Percentiles rank a stretch among this genome's conserved stretches.
Conservation (phyloP, 2,797 vertebrate genomes). For the Halcyon chelicuti region DNA sequence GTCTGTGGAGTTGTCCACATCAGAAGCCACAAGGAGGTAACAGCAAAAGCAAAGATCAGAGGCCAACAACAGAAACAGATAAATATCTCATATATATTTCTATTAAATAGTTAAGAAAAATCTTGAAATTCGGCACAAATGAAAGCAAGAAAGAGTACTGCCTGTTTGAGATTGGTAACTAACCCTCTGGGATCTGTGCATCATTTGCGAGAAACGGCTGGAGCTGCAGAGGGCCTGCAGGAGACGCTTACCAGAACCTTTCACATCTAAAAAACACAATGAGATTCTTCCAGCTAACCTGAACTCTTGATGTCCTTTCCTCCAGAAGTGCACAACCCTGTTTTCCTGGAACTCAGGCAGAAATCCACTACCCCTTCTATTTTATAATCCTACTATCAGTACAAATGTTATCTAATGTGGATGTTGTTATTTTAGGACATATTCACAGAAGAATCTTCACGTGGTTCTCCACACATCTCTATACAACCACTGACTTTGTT, state of each 20-base stretch:
- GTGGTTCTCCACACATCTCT: not conserved
- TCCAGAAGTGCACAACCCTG: not conserved
- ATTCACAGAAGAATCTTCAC: not conserved
- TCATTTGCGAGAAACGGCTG: not conserved
- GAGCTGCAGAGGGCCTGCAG: not conserved
- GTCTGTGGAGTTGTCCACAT: not conserved
- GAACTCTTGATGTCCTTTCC: not conserved
- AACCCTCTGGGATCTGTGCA: not conserved
- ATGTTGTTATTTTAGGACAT: not conserved
- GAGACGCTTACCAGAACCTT: not conserved
- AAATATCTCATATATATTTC: not conserved
- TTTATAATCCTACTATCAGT: not conserved
- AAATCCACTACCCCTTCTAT: not conserved
- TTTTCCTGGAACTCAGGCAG: not conserved
- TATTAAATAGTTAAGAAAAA: not conserved
- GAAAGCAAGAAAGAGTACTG: not conserved
- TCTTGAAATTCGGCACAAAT: not conserved
- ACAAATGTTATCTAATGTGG: not conserved
- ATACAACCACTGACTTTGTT: rapidly evolving
- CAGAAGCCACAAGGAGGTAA: not conserved
- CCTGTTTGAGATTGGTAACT: not conserved
- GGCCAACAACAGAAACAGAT: not conserved
- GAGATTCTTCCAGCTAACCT: not conserved
- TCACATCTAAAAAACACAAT: not conserved
- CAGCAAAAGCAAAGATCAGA: not conserved